Evolutionary conservation across 2,888 invertebrate species (phyloP), one percentile per base, ranked within the genome.

Genomic region (Leptinotarsa rubiginosa): DNA sequence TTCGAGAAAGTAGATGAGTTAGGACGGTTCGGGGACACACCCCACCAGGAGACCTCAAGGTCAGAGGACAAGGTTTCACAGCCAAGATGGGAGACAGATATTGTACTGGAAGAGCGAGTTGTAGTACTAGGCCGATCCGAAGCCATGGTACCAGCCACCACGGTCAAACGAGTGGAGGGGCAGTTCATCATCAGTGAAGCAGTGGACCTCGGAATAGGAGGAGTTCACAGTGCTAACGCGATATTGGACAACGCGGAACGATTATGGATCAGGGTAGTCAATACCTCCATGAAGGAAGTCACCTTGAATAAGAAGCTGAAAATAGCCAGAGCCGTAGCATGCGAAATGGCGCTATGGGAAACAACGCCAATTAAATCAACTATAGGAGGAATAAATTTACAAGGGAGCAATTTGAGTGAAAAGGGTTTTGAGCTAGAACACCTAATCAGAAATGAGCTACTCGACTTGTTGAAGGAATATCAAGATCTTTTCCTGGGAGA

Each of bases 371-470:
- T 16, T 25, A 1, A 41, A 3, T 12, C 3, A 16, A 64, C 13
- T 10, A 47, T 65, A 10, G 65, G 41, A 47, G 47, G 1, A 16
- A 15, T 65, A 20, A 47, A 20, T 47, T 22, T 65, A 49, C 47
- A 10, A 65, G 25, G 4, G n/a, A 47, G 13, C 5, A 47, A 18
- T 47, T 69, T 65, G 65, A 69, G 52, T 50, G 13, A 69, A 47
- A 31, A 71, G 41, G 74, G 71, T n/a, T 74, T 74, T 25, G 69
- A 71, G 12, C 41, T 74, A 20, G 31, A 47, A 5, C 67, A 74
- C 25, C 52, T 68, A 2, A 52, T 54, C 16, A 54, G 49, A 50
- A 22, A 70, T 12, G 47, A 10, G 41, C 12, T 72, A 20, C 22
- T 47, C 0, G 15, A 31, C 16, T 22, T 62, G 41, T 12, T 74